Percentiles rank a stretch among this genome's conserved stretches.
Conservation (phyloP, 2,888 invertebrate species). For the Agonum fuliginosum region DNA sequence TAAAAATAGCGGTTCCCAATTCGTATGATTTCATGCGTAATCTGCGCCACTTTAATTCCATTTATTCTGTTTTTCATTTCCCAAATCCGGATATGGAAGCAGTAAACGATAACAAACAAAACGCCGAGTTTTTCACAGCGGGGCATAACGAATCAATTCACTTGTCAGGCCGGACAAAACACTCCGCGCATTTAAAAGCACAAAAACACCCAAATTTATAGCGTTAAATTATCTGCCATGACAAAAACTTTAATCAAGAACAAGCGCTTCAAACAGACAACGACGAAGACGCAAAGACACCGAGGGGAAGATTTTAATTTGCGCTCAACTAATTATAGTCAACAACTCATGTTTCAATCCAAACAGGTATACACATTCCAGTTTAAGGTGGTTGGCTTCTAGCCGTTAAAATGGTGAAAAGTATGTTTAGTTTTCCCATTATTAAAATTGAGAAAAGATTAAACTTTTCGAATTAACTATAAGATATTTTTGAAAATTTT, state of each 20-base stretch:
- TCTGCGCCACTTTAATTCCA: conserved; percentile 48
- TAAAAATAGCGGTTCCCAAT: conserved; percentile 37
- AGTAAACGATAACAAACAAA: conserved; percentile 52
- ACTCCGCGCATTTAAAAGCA: conserved; percentile 16
- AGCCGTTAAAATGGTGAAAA: too few species aligned
- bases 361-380: too few species aligned
- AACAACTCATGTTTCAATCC: too few species aligned
- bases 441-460: too few species aligned
- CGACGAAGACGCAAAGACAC: conserved; percentile 43
- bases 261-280: conserved; percentile 44
- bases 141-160: conserved; percentile 47
- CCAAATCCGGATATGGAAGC: conserved; percentile 51
- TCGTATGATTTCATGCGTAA: conserved; percentile 44
- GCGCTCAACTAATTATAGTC: too few species aligned
- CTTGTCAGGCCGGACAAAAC: conserved; percentile 41
- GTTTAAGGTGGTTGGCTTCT: too few species aligned
- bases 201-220: conserved; percentile 44
- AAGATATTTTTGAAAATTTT: too few species aligned
- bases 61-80: conserved; percentile 51
- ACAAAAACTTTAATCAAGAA: conserved; percentile 53
- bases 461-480: too few species aligned
- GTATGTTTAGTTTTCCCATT: neutral
- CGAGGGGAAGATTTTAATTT: conserved; percentile 33
- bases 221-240: conserved; percentile 49
- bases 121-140: conserved; percentile 42